Evolutionary conservation across 1,140 invertebrate genomes (phyloP), one percentile per base, ranked within the genome.

Genomic region (Rhynchophorus ferrugineus): DNA sequence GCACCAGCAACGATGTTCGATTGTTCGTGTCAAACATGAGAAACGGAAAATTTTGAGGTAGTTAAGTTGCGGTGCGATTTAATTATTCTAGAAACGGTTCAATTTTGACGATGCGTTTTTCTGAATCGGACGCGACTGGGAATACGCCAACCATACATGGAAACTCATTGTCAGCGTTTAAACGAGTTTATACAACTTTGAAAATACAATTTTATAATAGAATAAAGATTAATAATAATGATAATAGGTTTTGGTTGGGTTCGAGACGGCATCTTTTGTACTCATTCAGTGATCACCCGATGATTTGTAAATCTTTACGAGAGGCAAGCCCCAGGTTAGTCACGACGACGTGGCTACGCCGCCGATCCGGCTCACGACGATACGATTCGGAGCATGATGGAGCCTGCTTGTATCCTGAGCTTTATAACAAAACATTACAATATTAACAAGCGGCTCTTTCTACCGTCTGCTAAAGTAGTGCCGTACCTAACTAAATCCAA

Each of bases 231-330:
- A 18, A 61, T 62, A 50, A 61, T 60, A 61, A 59, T 64, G 49
- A 64, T 60, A 55, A 61, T 62, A 64, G 59, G 58, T 56, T n/a
- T 44, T 46, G 63, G 58, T 50, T 34, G 55, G 61, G 54, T 19
- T 41, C 43, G 50, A 55, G 59, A 57, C 50, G 56, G 57, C 61
- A 62, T 54, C 59, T 58, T 57, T 68, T 68, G 66, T 68, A 68
- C 66, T 68, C 64, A 61, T 59, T 66, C 65, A 67, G 64, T 59
- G 58, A 66, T 68, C 64, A 67, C 65, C 59, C 51, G 54, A 57
- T 53, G 42, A 50, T 42, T 56, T 50, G 45, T 43, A 44, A 39
- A 56, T n/a, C 35, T 44, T 51, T 41, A 8, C 44, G 35, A 13
- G 5, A 14, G 13, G n/a, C 13, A 38, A 38, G 7, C 18, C 13